Conservation (phyloP, 2,113 vertebrate species). For the Indri indri region DNA sequence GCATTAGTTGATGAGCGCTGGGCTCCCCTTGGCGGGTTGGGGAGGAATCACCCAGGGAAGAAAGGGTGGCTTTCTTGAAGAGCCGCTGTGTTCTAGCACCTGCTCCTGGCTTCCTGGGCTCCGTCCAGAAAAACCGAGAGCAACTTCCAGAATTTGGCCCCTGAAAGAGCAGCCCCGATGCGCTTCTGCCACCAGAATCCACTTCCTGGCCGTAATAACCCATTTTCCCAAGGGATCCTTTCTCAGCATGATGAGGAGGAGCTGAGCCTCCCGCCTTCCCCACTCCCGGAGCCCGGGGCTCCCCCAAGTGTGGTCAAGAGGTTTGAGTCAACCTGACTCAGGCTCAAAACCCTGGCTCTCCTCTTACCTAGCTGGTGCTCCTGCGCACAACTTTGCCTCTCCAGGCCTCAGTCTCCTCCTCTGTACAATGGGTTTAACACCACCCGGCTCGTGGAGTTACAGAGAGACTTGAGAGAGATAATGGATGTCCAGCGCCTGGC, state of each 20-base stretch:
- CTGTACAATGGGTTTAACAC: not conserved
- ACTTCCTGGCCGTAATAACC: not conserved
- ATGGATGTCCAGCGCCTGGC: not conserved
- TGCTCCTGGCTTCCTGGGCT: not conserved
- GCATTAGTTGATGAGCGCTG: no score
- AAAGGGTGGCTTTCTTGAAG: not conserved
- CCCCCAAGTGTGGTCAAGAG: accelerated
- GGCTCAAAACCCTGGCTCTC: not conserved
- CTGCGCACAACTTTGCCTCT: not conserved
- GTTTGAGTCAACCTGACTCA: not conserved
- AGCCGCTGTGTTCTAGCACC: not conserved
- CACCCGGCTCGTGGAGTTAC: not conserved
- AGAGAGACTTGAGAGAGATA: not conserved
- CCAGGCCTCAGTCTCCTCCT: not conserved
- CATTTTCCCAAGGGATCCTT: not conserved
- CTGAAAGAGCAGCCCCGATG: not conserved
- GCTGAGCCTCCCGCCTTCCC: not conserved
- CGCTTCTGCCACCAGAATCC: not conserved
- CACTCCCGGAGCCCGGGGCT: not conserved
- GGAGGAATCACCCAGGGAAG: not conserved
- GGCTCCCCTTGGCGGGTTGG: no score
- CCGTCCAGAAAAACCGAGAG: not conserved
- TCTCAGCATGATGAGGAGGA: accelerated
- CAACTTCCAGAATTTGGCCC: not conserved
- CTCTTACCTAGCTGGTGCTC: not conserved